These are phyloP conservation scores for Ammodytes marinus DNA, from an alignment of 2,113 vertebrate species.

Conservation along the genomic window DNA sequence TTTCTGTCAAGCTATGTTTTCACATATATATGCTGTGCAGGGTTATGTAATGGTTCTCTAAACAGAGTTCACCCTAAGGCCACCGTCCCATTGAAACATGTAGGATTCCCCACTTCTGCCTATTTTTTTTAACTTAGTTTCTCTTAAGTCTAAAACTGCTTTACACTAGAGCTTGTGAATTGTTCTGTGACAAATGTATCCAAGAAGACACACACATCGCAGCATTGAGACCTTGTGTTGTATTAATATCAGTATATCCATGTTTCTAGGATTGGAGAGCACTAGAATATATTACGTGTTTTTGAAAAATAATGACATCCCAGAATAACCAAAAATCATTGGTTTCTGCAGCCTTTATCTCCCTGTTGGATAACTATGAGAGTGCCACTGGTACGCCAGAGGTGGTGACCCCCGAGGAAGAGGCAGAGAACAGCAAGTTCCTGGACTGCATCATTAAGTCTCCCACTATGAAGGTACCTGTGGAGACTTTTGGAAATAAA, in stretches of 20 bases:
- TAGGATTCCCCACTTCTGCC: neutral
- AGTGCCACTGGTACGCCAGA: slow-evolving; percentile 86
- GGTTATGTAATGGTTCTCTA: slow-evolving; percentile 35
- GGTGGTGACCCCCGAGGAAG: slow-evolving; percentile 86
- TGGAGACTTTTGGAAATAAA: neutral
- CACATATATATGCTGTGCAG: neutral
- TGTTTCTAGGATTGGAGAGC: too few species aligned
- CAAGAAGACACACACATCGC: neutral
- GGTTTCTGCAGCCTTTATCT: slow-evolving; percentile 84
- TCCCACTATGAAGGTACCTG: slow-evolving; percentile 85
- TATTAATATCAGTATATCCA: too few species aligned
- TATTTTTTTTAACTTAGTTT: slow-evolving; percentile 16
- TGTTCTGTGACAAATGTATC: neutral
- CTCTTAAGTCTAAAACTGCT: neutral
- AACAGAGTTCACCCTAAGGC: slow-evolving; percentile 22
- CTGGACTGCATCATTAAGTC: slow-evolving; percentile 83
- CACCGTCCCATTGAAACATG: slow-evolving; percentile 3
- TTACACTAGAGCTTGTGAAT: neutral
- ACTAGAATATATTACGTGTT: too few species aligned
- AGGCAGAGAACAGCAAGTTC: slow-evolving; percentile 87
- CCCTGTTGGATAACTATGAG: slow-evolving; percentile 88
- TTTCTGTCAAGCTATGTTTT: slow-evolving; percentile 7
- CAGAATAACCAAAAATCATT: neutral
- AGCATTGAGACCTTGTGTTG: neutral
- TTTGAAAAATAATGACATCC: too few species aligned